Percentiles rank a stretch among this genome's conserved stretches.
phyloP scores from a whole-genome alignment of 37 sponge, comb jelly and placozoan genomes.

The Chondrilla cf. caribensis region DNA sequence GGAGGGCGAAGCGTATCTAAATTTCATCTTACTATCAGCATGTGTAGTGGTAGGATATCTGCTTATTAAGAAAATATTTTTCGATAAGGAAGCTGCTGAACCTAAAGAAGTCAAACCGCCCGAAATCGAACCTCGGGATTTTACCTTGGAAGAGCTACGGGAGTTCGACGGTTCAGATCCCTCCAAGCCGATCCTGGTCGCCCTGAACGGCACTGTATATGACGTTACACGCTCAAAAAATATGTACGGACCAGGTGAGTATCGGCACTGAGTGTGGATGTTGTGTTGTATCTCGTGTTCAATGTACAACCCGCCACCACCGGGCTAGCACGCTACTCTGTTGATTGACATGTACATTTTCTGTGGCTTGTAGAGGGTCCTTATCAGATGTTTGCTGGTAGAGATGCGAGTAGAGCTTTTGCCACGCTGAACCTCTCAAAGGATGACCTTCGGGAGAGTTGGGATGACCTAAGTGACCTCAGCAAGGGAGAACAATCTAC shows the following conservation, averaged over 20 bases:
- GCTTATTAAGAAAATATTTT: conserved; percentile 15
- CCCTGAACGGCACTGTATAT: conserved; percentile 37
- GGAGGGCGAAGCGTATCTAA: conserved; percentile 2
- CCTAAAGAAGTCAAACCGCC: not conserved
- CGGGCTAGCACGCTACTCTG: too few species aligned
- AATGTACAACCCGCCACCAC: too few species aligned
- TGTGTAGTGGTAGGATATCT: not conserved
- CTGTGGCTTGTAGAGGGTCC: conserved; percentile 17
- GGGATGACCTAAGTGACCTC: conserved; percentile 34
- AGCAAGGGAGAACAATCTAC: not conserved
- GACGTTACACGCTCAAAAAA: conserved; percentile 27
- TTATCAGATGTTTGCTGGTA: conserved; percentile 42
- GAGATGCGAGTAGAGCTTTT: conserved; percentile 42
- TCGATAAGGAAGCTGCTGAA: not conserved
- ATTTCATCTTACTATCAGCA: not conserved
- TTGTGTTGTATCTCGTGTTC: too few species aligned
- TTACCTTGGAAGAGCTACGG: conserved; percentile 19
- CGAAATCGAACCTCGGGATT: conserved; percentile 20
- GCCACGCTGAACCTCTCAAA: conserved; percentile 24
- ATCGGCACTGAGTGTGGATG: too few species aligned
- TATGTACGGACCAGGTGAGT: conserved; percentile 43
- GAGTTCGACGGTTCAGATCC: conserved; percentile 39
- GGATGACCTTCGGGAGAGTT: not conserved
- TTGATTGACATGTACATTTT: too few species aligned
- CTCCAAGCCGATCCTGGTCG: conserved; percentile 32